Percentiles rank a stretch among this genome's conserved stretches.
phyloP scores from a whole-genome alignment of 2,888 invertebrate species.

The Cantharis rufa region DNA sequence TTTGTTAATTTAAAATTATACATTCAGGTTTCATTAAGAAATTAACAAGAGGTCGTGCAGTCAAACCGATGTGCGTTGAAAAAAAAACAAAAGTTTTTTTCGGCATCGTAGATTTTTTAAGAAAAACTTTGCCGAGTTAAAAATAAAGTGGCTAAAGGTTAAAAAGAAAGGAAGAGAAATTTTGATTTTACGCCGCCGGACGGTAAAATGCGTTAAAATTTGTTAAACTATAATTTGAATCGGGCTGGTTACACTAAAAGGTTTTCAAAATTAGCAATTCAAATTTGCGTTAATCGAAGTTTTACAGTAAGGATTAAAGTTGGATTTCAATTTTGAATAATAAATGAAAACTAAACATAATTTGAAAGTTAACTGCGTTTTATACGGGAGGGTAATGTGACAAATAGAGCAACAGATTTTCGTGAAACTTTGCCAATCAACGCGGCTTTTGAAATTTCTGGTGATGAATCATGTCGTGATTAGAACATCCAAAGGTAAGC shows the following conservation, averaged over 20 bases:
- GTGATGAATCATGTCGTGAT: not conserved
- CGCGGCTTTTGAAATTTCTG: not conserved
- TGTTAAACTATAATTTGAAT: not conserved
- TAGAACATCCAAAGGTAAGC: not conserved
- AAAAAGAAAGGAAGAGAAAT: not conserved
- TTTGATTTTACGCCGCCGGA: not conserved
- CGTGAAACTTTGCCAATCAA: not conserved
- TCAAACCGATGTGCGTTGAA: too few species aligned
- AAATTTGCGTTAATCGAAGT: conserved; percentile 18
- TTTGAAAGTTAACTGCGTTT: not conserved
- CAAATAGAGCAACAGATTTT: not conserved
- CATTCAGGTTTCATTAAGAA: not conserved
- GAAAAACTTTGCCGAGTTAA: not conserved
- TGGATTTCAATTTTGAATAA: not conserved
- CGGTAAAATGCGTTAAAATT: not conserved
- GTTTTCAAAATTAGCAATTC: conserved; percentile 21
- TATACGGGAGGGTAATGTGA: not conserved
- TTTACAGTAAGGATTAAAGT: conserved; percentile 16
- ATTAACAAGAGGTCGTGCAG: not conserved
- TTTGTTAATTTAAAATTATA: not conserved
- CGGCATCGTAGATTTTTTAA: not conserved
- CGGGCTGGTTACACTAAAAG: conserved; percentile 12
- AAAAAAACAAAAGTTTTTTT: not conserved
- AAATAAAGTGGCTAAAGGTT: not conserved
- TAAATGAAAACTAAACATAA: not conserved